A percentile compares a stretch with the other conserved stretches of the same genome.
These are phyloP conservation scores for Sebastes reedi DNA, from an alignment of 2,797 vertebrate species.

Conservation along the genomic window DNA sequence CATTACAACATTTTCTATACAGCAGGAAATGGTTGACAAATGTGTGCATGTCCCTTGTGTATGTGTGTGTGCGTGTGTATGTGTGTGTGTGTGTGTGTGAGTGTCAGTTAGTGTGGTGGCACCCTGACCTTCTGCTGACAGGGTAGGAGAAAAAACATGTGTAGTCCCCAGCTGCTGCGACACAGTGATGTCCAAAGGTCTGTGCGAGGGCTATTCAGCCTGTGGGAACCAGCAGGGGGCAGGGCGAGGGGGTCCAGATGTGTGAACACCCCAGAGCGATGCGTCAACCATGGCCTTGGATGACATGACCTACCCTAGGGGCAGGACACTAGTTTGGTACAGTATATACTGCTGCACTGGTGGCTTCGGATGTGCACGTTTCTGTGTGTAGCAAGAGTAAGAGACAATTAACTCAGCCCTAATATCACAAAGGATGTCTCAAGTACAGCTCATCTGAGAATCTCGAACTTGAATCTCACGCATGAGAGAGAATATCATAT, in stretches of 20 bases:
- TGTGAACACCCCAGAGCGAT: constrained; percentile 73
- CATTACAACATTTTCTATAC: background rate
- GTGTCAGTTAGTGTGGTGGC: constrained; percentile 50
- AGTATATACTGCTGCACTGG: constrained; percentile 34
- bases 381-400: background rate
- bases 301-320: constrained; percentile 79
- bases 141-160: constrained; percentile 62
- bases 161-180: constrained; percentile 75
- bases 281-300: constrained; percentile 72
- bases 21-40: background rate
- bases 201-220: constrained; percentile 65
- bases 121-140: constrained; percentile 78
- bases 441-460: background rate
- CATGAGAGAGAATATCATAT: background rate
- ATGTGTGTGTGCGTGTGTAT: constrained; percentile 6
- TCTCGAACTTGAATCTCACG: background rate
- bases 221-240: constrained; percentile 70
- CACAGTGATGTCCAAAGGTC: constrained; percentile 72
- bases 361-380: constrained; percentile 29
- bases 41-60: constrained; percentile 1
- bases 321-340: constrained; percentile 66
- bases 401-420: background rate
- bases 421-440: background rate
- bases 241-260: constrained; percentile 73
- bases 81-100: background rate